Percentiles rank a stretch among this genome's conserved stretches.
These are phyloP conservation scores for Ridgeia piscesae DNA, from an alignment of 1,140 invertebrate genomes.

Conservation along the genomic window DNA sequence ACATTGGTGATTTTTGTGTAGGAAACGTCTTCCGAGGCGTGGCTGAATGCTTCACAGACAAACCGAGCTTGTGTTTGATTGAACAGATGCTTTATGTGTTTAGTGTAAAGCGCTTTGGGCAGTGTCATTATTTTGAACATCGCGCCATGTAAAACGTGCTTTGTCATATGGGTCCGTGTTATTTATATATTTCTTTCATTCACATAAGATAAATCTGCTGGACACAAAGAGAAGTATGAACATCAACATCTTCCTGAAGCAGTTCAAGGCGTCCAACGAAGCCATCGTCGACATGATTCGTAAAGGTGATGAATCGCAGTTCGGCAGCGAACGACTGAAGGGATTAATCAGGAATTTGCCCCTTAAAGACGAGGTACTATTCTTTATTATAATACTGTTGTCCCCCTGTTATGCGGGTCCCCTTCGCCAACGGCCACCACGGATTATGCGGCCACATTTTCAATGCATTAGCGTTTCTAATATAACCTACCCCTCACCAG, in stretches of 20 bases:
- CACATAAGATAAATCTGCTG: slow-evolving; percentile 48
- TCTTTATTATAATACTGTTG: neutral
- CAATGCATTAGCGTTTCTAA: no score
- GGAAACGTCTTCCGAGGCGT: neutral
- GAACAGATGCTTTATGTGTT: no score
- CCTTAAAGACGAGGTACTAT: slow-evolving; percentile 78
- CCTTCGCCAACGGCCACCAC: no score
- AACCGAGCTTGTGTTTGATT: neutral
- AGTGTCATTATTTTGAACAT: no score
- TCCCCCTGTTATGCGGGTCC: no score
- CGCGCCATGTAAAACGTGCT: no score
- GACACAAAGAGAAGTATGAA: slow-evolving; percentile 88
- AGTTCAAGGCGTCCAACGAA: slow-evolving; percentile 82
- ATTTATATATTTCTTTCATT: neutral
- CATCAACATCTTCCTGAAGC: slow-evolving; percentile 96
- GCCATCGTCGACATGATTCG: slow-evolving; percentile 87
- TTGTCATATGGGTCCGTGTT: no score
- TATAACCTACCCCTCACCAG: no score
- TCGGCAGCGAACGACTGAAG: slow-evolving; percentile 89
- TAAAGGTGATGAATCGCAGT: slow-evolving; percentile 82
- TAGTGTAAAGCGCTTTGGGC: no score
- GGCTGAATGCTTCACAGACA: neutral
- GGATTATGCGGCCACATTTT: no score
- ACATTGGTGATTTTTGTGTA: neutral
- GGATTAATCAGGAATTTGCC: slow-evolving; percentile 91